Conservation (phyloP, 1,140 invertebrate genomes). For the Heliconius eleuchia region DNA sequence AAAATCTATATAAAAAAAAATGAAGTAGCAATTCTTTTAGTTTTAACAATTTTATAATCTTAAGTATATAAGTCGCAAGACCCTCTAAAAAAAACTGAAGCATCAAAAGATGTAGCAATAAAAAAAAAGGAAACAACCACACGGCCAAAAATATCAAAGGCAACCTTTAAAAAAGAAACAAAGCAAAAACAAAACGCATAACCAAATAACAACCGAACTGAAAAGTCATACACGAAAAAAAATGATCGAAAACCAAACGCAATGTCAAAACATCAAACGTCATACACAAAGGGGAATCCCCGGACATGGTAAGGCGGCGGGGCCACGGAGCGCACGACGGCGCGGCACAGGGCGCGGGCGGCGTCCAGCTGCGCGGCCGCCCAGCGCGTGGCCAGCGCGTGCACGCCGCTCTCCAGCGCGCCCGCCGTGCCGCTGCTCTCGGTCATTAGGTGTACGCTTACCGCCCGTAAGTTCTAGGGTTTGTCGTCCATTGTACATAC, state of each 20-base stretch:
- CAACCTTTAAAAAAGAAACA: constrained; percentile 24
- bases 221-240: background rate
- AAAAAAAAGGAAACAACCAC: constrained; percentile 23
- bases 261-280: constrained; percentile 7
- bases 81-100: no score
- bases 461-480: constrained; percentile 87
- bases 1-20: background rate
- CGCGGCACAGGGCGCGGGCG: constrained; percentile 88
- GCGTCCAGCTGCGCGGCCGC: constrained; percentile 90
- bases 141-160: constrained; percentile 24
- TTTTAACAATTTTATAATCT: background rate
- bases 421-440: constrained; percentile 71
- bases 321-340: constrained; percentile 86
- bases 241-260: constrained; percentile 17
- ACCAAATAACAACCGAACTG: no score
- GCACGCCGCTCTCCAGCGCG: constrained; percentile 86
- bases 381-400: constrained; percentile 90
- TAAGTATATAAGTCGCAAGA: background rate
- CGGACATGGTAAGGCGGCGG: constrained; percentile 86
- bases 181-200: constrained; percentile 10
- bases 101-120: background rate
- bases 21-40: no score
- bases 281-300: constrained; percentile 90
- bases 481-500: background rate
- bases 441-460: constrained; percentile 91